phyloP scores from a whole-genome alignment of 2,888 invertebrate genomes.

The Phania funesta region DNA sequence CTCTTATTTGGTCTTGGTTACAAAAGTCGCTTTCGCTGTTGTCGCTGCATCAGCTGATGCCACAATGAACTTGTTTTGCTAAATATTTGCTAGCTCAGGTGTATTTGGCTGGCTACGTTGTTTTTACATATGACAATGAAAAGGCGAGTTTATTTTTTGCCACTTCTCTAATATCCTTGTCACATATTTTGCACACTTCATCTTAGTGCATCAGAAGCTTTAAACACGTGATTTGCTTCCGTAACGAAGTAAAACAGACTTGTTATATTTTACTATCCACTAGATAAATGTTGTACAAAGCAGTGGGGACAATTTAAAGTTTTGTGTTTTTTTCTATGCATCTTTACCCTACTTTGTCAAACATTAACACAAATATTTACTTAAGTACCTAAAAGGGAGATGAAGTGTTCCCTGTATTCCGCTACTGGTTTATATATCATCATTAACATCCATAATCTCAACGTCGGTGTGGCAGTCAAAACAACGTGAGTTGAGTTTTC shows the following conservation, averaged over 20 bases:
- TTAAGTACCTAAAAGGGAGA: not conserved
- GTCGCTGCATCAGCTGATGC: not conserved
- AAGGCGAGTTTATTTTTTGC: not conserved
- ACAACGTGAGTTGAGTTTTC: not conserved
- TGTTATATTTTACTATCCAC: not conserved
- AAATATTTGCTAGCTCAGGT: conserved; percentile 40
- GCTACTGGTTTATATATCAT: conserved; percentile 24
- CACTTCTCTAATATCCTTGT: conserved; percentile 44
- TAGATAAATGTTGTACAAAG: conserved; percentile 5
- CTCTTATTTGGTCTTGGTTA: not conserved
- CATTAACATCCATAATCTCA: conserved; percentile 37
- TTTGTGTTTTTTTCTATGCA: conserved; percentile 1
- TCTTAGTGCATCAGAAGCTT: conserved; percentile 53
- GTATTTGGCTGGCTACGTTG: conserved; percentile 30
- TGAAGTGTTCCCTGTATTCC: not conserved
- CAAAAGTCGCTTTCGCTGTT: not conserved
- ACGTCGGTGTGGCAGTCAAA: conserved; percentile 18
- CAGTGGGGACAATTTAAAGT: not conserved
- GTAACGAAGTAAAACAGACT: conserved; percentile 57
- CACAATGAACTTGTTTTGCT: conserved; percentile 20
- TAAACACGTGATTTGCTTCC: conserved; percentile 69
- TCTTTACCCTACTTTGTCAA: conserved; percentile 5
- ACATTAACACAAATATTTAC: not conserved
- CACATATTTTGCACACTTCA: conserved; percentile 64
- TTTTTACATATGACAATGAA: conserved; percentile 4